phyloP scores from a whole-genome alignment of 2,888 invertebrate species.

The Odontomyia ornata region DNA sequence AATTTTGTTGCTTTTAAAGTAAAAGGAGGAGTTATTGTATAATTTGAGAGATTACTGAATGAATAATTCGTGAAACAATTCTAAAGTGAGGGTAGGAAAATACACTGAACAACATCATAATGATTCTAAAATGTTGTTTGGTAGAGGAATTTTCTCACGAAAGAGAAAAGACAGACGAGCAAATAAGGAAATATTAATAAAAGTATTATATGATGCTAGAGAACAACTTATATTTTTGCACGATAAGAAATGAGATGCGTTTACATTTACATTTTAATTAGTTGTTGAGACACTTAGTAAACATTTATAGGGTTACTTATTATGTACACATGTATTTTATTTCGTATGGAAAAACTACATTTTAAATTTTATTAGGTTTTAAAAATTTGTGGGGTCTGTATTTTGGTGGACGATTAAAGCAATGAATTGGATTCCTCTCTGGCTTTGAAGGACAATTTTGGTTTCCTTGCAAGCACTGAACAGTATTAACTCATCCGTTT shows the following conservation, averaged over 20 bases:
- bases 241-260: background rate
- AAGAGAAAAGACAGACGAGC: background rate
- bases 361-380: too few species aligned
- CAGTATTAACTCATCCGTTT: background rate
- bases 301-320: background rate
- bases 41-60: too few species aligned
- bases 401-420: conserved; percentile 13
- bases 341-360: background rate
- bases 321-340: background rate
- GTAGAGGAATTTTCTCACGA: too few species aligned
- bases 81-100: background rate
- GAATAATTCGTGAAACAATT: too few species aligned
- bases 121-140: too few species aligned
- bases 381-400: background rate
- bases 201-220: background rate
- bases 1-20: conserved; percentile 24
- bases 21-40: too few species aligned
- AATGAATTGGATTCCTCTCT: background rate
- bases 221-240: background rate
- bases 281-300: too few species aligned
- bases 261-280: background rate
- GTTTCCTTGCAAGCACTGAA: background rate
- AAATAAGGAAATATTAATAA: background rate
- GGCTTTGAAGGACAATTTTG: background rate
- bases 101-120: background rate